Base-by-base conservation (phyloP, 2,888 invertebrate genomes). In the Diaperis boleti region DNA sequence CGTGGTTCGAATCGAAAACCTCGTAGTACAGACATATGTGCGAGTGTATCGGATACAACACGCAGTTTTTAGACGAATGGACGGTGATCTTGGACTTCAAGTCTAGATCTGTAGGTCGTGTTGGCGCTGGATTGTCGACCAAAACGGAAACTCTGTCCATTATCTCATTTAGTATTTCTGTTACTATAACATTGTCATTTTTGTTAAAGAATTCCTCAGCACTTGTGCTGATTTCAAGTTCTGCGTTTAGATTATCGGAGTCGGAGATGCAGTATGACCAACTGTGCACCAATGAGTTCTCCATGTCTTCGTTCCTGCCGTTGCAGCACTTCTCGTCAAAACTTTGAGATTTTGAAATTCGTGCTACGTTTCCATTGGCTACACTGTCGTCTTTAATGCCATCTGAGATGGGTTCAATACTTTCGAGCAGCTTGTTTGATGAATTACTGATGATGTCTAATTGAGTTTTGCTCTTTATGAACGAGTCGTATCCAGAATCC, bases 21-120 rank as follows among this genome's bases (percentile, higher is more conserved):
- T 90, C 90, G 70, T 89, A 88, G 76, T 95, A 95, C 1, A 95
- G 83, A 35, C 95, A 84, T 82, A 95, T 86, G 76, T 95, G 94
- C 14, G 92, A 91, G 77, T 95, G 94, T 60, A 92, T 87, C 17
- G 90, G 89, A 77, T 92, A 91, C 29, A 92, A 84, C 8, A 83
- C 76, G 29, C 80, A 75, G 59, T 79, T 79, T 52, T 78, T 81
- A 4, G 73, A 66, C 5, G 70, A 62, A 15, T 69, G 68, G 4
- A 65, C 60, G 55, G 64, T 67, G 6, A 75, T 69, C 67, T 74
- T 77, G 5, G 70, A 71, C 59, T 70, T 77, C 20, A 76, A 63
- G 64, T 78, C 78, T 31, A 76, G 64, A 59, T 79, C 77, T 1
- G 71, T 68, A 0, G 75, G 76, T 57, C 75, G 66, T 15, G 26